phyloP scores from a whole-genome alignment of 1,140 invertebrate genomes.

The Rhyzopertha dominica region DNA sequence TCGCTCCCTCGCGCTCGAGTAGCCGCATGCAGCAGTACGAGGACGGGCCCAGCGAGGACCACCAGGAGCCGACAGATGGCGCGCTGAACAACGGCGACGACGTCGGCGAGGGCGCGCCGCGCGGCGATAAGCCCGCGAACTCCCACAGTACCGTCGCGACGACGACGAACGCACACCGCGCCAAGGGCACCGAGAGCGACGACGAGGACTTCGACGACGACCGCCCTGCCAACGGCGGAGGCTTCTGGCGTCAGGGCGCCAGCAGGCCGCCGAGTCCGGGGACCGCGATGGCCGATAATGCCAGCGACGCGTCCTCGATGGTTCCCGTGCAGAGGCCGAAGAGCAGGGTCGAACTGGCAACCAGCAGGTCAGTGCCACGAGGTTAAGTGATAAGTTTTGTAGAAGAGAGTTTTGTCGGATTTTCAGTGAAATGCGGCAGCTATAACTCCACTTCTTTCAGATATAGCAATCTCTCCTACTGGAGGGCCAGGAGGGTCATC shows the following conservation, averaged over 20 bases:
- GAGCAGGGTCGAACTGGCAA: conserved; percentile 34
- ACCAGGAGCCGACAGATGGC: conserved; percentile 42
- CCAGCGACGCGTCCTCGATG: conserved; percentile 47
- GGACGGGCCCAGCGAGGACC: conserved; percentile 26
- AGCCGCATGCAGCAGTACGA: conserved; percentile 43
- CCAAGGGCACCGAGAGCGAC: conserved; percentile 25
- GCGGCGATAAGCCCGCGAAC: conserved; percentile 30
- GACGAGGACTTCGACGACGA: conserved; percentile 29
- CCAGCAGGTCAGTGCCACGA: conserved; percentile 15
- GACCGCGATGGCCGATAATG: conserved; percentile 50
- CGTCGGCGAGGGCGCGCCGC: conserved; percentile 30
- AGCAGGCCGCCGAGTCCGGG: conserved; percentile 50
- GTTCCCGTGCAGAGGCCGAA: conserved; percentile 45
- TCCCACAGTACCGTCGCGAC: conserved; percentile 21
- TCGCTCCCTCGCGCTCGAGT: conserved; percentile 38
- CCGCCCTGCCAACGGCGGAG: conserved; percentile 44
- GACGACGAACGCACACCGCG: conserved; percentile 29
- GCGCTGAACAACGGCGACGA: conserved; percentile 34
- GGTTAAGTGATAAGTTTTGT: conserved; percentile 7
- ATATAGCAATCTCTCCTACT: conserved; percentile 78
- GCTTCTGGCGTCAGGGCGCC: conserved; percentile 54
- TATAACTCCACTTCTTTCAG: conserved; percentile 53
- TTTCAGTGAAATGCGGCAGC: conserved; percentile 47
- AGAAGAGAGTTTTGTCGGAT: conserved; percentile 9
- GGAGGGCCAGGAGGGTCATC: conserved; percentile 77